These are phyloP conservation scores for Dorcus hopei DNA, from an alignment of 2,888 invertebrate genomes.

Conservation along the genomic window DNA sequence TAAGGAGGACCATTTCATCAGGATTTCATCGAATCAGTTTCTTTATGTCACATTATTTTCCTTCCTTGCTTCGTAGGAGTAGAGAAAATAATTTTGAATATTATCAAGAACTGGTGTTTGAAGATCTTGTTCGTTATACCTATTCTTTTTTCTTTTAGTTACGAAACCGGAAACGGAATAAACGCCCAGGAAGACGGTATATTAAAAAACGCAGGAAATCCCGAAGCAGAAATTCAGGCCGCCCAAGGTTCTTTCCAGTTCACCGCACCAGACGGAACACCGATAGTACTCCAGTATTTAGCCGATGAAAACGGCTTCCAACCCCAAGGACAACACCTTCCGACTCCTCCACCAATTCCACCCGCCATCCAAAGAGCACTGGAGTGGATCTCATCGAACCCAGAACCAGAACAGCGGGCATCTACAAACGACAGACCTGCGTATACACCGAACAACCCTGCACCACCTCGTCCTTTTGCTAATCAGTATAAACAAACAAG, in stretches of 20 bases:
- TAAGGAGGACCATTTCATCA: no score
- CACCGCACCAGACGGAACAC: slow-evolving; percentile 55
- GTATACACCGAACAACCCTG: no score
- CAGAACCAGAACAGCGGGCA: no score
- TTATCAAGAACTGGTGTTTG: no score
- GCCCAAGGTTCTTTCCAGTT: slow-evolving; percentile 58
- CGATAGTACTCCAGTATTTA: slow-evolving; percentile 56
- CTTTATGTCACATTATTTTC: no score
- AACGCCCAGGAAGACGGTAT: slow-evolving; percentile 57
- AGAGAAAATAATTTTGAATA: no score
- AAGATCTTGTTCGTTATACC: no score
- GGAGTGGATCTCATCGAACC: slow-evolving; percentile 42
- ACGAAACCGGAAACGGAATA: slow-evolving; percentile 61
- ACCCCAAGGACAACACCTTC: slow-evolving; percentile 60
- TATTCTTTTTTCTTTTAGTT: slow-evolving; percentile 36
- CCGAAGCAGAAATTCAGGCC: slow-evolving; percentile 55
- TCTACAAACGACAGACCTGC: no score
- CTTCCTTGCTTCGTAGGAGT: no score
- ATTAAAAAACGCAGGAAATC: slow-evolving; percentile 55
- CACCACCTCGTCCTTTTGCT: no score
- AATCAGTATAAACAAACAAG: no score
- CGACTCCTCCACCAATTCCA: slow-evolving; percentile 68
- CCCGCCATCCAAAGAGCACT: slow-evolving; percentile 64
- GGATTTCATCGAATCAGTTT: no score
- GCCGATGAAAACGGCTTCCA: slow-evolving; percentile 72